Conservation (phyloP, 2,888 invertebrate species). For the Leptodirus hochenwartii region DNA sequence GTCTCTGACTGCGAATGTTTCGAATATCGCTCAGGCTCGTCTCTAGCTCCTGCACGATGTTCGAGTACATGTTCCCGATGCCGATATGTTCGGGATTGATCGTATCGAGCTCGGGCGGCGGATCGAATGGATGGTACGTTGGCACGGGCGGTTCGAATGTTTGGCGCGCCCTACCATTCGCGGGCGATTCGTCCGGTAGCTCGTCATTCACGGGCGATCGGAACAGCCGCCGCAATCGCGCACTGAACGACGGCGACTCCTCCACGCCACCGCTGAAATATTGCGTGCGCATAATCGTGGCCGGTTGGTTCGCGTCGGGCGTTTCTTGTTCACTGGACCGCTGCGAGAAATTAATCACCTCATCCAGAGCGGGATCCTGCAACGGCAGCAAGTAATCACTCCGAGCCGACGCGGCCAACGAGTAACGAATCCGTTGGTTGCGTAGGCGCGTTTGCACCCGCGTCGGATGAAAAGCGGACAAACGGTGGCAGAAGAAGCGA, state of each 20-base stretch:
- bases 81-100: conserved; percentile 20
- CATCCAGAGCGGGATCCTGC: conserved; percentile 18
- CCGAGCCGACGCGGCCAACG: background rate
- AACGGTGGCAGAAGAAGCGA: conserved; percentile 19
- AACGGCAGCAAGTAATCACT: conserved; percentile 5
- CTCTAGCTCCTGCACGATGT: conserved; percentile 25
- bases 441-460: conserved; percentile 11
- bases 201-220: background rate
- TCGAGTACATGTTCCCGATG: conserved; percentile 24
- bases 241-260: no score
- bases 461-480: conserved; percentile 23
- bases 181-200: conserved; percentile 8
- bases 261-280: background rate
- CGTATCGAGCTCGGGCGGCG: conserved; percentile 17
- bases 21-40: conserved; percentile 22
- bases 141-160: conserved; percentile 18
- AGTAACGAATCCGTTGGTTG: conserved; percentile 2
- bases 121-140: conserved; percentile 18
- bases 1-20: conserved; percentile 19
- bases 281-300: no score
- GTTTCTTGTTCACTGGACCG: conserved; percentile 13
- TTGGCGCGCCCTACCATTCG: conserved; percentile 12
- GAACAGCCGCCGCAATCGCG: no score
- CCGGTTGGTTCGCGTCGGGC: background rate
- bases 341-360: conserved; percentile 25